Evolutionary conservation across 1,140 invertebrate species (phyloP).

Genomic region (Paralvinella palmiformis): DNA sequence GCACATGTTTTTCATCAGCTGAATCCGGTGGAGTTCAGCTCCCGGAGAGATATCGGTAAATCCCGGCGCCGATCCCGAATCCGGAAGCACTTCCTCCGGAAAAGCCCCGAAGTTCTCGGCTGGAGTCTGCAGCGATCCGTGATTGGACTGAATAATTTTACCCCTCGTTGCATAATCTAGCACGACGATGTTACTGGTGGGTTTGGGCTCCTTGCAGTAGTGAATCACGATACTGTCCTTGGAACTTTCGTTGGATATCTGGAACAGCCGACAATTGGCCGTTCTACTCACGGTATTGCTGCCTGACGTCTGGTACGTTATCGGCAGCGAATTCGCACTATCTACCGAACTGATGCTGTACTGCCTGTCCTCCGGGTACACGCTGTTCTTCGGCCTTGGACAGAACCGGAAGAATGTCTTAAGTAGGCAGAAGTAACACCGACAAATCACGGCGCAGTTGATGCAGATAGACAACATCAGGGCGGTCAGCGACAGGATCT

Average conservation of each 20-base stretch:
- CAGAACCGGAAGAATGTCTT: slow-evolving; percentile 25
- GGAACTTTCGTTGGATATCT: neutral
- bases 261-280: slow-evolving; percentile 13
- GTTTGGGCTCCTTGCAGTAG: slow-evolving; percentile 28
- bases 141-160: slow-evolving; percentile 7
- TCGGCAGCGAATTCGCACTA: neutral
- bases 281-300: neutral
- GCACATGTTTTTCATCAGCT: slow-evolving; percentile 27
- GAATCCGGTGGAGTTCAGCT: slow-evolving; percentile 28
- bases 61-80: slow-evolving; percentile 6
- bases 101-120: slow-evolving; percentile 25
- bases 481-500: slow-evolving; percentile 11
- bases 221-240: slow-evolving; percentile 26
- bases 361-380: slow-evolving; percentile 22
- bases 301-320: neutral
- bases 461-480: slow-evolving; percentile 20
- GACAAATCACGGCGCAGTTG: slow-evolving; percentile 22
- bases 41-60: slow-evolving; percentile 33
- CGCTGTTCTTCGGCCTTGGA: slow-evolving; percentile 21
- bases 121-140: slow-evolving; percentile 22
- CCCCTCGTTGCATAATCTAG: slow-evolving; percentile 25
- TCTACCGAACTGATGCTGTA: slow-evolving; percentile 21
- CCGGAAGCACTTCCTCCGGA: slow-evolving; percentile 13
- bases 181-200: slow-evolving; percentile 24
- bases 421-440: slow-evolving; percentile 30